Base-by-base conservation (phyloP, 2,113 vertebrate genomes). In the Spilogale gracilis region DNA sequence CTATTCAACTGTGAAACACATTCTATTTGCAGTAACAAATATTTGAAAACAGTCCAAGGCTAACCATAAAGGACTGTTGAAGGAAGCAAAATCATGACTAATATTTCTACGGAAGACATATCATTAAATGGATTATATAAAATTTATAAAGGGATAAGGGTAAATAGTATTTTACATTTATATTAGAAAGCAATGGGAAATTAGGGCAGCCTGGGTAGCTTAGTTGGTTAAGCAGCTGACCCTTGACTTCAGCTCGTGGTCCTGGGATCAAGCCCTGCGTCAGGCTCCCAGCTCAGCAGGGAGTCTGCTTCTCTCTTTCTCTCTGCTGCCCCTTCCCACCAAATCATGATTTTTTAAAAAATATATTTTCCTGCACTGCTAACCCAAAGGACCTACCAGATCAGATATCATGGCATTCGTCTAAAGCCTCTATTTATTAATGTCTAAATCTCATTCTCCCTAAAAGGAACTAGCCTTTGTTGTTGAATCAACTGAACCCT, bases 101-200 rank as follows among this genome's bases (percentile, higher is more conserved):
- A 4, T 20, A 17, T 17, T 67, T 16, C 32, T 10, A n/a, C 10
- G 1, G 1, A 86, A 11, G 16, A 4, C 43, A 11, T 50, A 23
- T 4, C 23, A 48, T 13, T 50, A 32, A 21, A 16, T 50, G 43
- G 56, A 56, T 12, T 25, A 50, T 21, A 65, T 10, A 74, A 67
- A 25, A 25, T 9, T n/a, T 12, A 10, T 7, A 25, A 20, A 0
- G 48, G 0, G 1, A 0, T 18, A 21, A 17, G 3, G 0, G 2
- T 5, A 91, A 18, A 43, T 6, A 32, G 3, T 21, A 61, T 63
- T 78, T 80, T 63, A 6, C 9, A 27, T 7, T 87, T 32, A 6
- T 88, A 50, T 61, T 48, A 48, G 43, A 48, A n/a, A 74, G 48
- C 11, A 27, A 27, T 74, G 43, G 43, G 73, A 45, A 74, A 74